These are phyloP conservation scores for Ochlodes sylvanus DNA, from an alignment of 2,888 invertebrate species.

Conservation along the genomic window DNA sequence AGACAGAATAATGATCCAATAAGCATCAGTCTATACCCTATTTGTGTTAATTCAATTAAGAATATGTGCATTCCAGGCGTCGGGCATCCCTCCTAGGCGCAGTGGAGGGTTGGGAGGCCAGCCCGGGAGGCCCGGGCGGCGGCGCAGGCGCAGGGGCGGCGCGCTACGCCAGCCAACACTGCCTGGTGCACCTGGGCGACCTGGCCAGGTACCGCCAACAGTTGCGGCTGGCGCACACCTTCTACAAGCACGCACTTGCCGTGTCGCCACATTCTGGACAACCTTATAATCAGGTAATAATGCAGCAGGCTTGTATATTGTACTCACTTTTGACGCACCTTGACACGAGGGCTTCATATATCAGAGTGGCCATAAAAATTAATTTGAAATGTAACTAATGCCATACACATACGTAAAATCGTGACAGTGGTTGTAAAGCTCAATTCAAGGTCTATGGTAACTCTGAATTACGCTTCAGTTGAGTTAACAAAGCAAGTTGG, in stretches of 20 bases:
- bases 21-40: too few species aligned
- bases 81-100: slow-evolving; percentile 74
- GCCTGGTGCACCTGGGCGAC: slow-evolving; percentile 95
- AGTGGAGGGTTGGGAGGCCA: slow-evolving; percentile 75
- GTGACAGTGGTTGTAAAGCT: too few species aligned
- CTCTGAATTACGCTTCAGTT: too few species aligned
- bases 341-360: too few species aligned
- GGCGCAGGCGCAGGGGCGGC: slow-evolving; percentile 80
- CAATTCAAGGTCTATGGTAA: too few species aligned
- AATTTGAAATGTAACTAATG: too few species aligned
- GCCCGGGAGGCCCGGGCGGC: slow-evolving; percentile 46
- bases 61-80: slow-evolving; percentile 55
- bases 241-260: slow-evolving; percentile 92
- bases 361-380: too few species aligned
- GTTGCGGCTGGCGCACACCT: slow-evolving; percentile 92
- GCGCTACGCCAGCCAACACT: slow-evolving; percentile 94
- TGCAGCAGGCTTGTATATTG: neutral
- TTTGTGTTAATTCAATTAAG: too few species aligned
- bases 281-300: slow-evolving; percentile 88
- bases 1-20: neutral
- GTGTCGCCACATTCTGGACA: slow-evolving; percentile 92
- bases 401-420: too few species aligned
- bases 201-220: slow-evolving; percentile 93
- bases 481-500: too few species aligned
- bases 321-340: too few species aligned